Conservation (phyloP, 1,140 invertebrate species). For the Dendrolimus punctatus region DNA sequence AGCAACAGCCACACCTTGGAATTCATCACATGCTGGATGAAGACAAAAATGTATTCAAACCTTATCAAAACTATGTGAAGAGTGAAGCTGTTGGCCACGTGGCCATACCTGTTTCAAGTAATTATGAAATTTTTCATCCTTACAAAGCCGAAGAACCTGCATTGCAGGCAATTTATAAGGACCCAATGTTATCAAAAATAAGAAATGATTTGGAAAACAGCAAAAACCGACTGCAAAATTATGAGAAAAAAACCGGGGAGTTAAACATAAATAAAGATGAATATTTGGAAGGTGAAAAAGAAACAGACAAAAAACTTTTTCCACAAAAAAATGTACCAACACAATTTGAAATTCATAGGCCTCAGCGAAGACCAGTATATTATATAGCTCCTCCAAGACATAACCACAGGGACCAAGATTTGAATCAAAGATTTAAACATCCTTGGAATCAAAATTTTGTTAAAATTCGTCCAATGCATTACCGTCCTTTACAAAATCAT, state of each 20-base stretch:
- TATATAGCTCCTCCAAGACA: slow-evolving; percentile 33
- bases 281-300: slow-evolving; percentile 44
- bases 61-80: slow-evolving; percentile 35
- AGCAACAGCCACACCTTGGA: slow-evolving; percentile 37
- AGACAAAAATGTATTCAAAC: slow-evolving; percentile 26
- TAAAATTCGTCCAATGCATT: slow-evolving; percentile 59
- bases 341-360: slow-evolving; percentile 54
- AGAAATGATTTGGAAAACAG: slow-evolving; percentile 50
- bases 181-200: slow-evolving; percentile 56
- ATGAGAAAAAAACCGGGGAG: slow-evolving; percentile 50
- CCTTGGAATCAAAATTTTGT: slow-evolving; percentile 55
- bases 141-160: slow-evolving; percentile 53
- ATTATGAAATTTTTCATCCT: slow-evolving; percentile 59
- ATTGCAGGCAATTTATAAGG: slow-evolving; percentile 51
- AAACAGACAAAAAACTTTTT: slow-evolving; percentile 43
- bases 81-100: slow-evolving; percentile 21
- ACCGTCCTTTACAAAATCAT: slow-evolving; percentile 54
- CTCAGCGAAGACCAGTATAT: slow-evolving; percentile 49
- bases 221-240: slow-evolving; percentile 48
- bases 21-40: slow-evolving; percentile 37
- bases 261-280: slow-evolving; percentile 37
- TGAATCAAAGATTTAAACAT: slow-evolving; percentile 57
- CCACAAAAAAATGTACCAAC: slow-evolving; percentile 50
- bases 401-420: slow-evolving; percentile 32
- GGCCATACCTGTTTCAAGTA: slow-evolving; percentile 30